phyloP scores from a whole-genome alignment of 2,113 vertebrate species.

The Spea bombifrons region DNA sequence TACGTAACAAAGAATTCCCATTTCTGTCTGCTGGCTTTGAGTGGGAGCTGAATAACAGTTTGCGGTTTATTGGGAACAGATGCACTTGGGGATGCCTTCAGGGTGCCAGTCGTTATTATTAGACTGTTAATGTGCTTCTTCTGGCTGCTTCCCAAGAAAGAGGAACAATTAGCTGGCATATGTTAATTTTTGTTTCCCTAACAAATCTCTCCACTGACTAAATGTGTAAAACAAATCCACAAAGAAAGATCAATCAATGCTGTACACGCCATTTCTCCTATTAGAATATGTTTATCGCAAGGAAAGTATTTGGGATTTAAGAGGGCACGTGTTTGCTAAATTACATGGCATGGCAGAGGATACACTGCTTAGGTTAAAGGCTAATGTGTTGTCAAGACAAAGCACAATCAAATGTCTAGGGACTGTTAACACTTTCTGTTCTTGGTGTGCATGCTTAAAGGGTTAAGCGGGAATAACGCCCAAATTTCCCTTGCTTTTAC shows the following conservation, averaged over 20 bases:
- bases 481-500: conserved; percentile 60
- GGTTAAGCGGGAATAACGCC: conserved; percentile 56
- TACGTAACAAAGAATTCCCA: conserved; percentile 81
- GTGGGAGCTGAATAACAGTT: conserved; percentile 76
- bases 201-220: conserved; percentile 86
- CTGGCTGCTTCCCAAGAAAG: conserved; percentile 85
- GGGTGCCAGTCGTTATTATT: conserved; percentile 83
- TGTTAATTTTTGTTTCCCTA: conserved; percentile 89
- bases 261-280: conserved; percentile 77
- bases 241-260: conserved; percentile 87
- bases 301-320: conserved; percentile 73
- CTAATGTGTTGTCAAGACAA: conserved; percentile 55
- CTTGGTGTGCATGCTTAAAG: conserved; percentile 44
- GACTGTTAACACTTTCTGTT: conserved; percentile 30
- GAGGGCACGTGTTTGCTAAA: conserved; percentile 73
- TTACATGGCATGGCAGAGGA: conserved; percentile 62
- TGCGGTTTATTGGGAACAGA: conserved; percentile 85
- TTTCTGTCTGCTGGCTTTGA: conserved; percentile 73
- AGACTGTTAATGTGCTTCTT: conserved; percentile 79
- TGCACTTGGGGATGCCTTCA: conserved; percentile 81
- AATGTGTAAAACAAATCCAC: conserved; percentile 86
- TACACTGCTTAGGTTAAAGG: conserved; percentile 52
- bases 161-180: conserved; percentile 89
- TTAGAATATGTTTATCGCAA: conserved; percentile 77
- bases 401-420: conserved; percentile 61